phyloP scores from a whole-genome alignment of 2,113 vertebrate species.

The Halcyon malimbica region DNA sequence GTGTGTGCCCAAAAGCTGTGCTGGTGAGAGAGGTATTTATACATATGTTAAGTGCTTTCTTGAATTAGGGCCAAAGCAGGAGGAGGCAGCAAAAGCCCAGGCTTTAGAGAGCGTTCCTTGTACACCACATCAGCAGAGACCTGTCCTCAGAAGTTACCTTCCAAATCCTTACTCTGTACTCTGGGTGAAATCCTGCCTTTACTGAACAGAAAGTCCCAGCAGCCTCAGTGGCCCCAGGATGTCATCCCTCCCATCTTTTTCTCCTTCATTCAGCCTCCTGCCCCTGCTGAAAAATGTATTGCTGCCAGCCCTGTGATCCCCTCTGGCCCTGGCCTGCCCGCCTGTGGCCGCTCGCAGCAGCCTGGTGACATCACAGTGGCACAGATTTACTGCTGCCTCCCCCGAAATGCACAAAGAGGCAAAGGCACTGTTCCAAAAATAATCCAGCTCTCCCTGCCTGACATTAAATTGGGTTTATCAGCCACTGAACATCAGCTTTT shows the following conservation, averaged over 20 bases:
- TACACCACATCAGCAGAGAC: not conserved
- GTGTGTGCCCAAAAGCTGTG: not conserved
- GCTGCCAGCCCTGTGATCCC: not conserved
- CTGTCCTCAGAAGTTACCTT: not conserved
- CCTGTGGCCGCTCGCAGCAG: not conserved
- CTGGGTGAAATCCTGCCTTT: not conserved
- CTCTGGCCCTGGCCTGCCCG: not conserved
- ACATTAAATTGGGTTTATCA: not conserved
- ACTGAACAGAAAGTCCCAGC: not conserved
- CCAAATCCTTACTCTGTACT: not conserved
- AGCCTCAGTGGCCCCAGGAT: not conserved
- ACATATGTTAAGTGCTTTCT: conserved; percentile 5
- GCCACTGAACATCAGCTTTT: not conserved
- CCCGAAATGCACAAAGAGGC: not conserved
- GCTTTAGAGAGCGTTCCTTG: not conserved
- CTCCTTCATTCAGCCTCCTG: not conserved
- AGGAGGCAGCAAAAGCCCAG: not conserved
- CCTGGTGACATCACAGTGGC: not conserved
- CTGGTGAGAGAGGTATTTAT: not conserved
- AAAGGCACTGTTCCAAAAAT: not conserved
- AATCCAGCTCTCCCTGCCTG: not conserved
- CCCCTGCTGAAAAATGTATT: not conserved
- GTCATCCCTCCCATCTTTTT: not conserved
- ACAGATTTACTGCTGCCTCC: not conserved
- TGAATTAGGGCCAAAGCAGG: conserved; percentile 1